Evolutionary conservation across 2,113 vertebrate species (phyloP).

Genomic region (Cottus gobio): DNA sequence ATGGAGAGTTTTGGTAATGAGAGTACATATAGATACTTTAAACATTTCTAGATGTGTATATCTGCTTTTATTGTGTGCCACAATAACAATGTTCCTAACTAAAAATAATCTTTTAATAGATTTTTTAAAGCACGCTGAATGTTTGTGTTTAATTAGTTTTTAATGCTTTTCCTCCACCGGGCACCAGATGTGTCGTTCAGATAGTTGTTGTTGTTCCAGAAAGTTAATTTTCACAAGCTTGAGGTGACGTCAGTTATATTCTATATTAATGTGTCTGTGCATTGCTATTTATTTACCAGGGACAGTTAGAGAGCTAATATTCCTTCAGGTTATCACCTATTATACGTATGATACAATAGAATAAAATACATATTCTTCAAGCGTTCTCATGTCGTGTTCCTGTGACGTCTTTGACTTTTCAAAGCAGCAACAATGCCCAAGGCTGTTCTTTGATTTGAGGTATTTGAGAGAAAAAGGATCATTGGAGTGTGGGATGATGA

Average conservation of each 20-base stretch:
- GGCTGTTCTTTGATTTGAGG: slow-evolving; percentile 1
- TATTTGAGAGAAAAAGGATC: not conserved
- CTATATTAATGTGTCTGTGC: not conserved
- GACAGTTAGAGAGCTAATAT: too few species aligned
- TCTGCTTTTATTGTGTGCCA: too few species aligned
- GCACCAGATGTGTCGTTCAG: not conserved
- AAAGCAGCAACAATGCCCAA: slow-evolving; percentile 8
- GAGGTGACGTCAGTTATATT: not conserved
- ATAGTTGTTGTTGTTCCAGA: not conserved
- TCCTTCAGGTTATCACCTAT: too few species aligned
- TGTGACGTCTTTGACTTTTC: not conserved
- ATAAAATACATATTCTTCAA: too few species aligned
- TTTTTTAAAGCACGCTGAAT: too few species aligned
- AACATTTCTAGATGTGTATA: too few species aligned
- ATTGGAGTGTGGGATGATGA: not conserved
- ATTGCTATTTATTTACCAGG: not conserved
- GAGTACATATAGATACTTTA: too few species aligned
- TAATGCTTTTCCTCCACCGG: not conserved
- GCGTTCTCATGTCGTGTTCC: not conserved
- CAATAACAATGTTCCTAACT: too few species aligned
- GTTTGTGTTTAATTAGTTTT: too few species aligned
- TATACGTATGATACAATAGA: too few species aligned
- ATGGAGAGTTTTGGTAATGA: too few species aligned
- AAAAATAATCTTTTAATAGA: too few species aligned
- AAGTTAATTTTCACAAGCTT: not conserved